Percentiles rank a stretch among this genome's conserved stretches.
Conservation (phyloP, 1,140 invertebrate species). For the Adoxophyes honmai region DNA sequence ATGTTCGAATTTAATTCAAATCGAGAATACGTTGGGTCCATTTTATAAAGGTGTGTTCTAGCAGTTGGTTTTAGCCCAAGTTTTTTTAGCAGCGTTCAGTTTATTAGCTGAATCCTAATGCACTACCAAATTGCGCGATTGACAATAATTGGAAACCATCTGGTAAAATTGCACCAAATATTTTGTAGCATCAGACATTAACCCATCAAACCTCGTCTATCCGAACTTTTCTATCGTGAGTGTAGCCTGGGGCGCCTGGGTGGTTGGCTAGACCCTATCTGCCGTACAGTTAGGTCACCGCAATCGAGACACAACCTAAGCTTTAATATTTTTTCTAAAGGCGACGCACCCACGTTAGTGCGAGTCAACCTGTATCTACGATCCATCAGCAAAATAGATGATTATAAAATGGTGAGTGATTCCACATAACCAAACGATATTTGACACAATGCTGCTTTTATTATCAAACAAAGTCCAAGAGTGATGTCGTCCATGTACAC, state of each 20-base stretch:
- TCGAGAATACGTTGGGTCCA: slow-evolving; percentile 14
- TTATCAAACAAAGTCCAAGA: slow-evolving; percentile 58
- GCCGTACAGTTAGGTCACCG: neutral
- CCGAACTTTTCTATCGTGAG: neutral
- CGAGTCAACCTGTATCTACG: slow-evolving; percentile 95
- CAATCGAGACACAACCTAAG: slow-evolving; percentile 2
- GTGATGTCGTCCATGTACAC: neutral
- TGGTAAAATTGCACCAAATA: slow-evolving; percentile 15
- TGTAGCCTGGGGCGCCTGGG: neutral
- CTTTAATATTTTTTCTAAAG: slow-evolving; percentile 70
- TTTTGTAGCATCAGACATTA: slow-evolving; percentile 47
- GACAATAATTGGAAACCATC: slow-evolving; percentile 11
- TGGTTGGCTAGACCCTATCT: neutral
- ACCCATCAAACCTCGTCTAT: slow-evolving; percentile 33
- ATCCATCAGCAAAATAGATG: slow-evolving; percentile 98
- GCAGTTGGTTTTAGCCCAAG: slow-evolving; percentile 7
- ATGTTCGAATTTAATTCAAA: neutral
- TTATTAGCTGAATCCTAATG: neutral
- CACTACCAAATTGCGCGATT: neutral
- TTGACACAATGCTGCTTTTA: slow-evolving; percentile 53
- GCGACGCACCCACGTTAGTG: slow-evolving; percentile 87
- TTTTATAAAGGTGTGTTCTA: slow-evolving; percentile 16
- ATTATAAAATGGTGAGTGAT: slow-evolving; percentile 98
- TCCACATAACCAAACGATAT: slow-evolving; percentile 43
- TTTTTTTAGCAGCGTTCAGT: neutral